phyloP scores from a whole-genome alignment of 2,888 invertebrate species.

The Hermodice carunculata region DNA sequence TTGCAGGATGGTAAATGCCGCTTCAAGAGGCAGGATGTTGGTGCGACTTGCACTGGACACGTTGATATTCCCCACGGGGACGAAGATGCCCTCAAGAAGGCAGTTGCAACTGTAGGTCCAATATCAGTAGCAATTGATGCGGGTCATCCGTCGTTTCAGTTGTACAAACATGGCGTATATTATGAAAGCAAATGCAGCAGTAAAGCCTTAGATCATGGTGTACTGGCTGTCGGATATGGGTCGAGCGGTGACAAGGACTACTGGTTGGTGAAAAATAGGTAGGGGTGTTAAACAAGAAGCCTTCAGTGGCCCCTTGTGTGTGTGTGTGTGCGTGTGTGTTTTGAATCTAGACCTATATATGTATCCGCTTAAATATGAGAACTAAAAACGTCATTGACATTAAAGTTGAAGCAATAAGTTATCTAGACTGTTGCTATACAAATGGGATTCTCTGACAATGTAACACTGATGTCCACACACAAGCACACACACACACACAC shows the following conservation, averaged over 20 bases:
- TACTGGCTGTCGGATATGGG: constrained; percentile 49
- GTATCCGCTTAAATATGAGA: too few species aligned
- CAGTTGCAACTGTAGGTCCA: constrained; percentile 72
- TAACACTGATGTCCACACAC: too few species aligned
- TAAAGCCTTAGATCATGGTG: constrained; percentile 24
- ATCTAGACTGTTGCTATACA: too few species aligned
- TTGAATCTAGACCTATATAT: too few species aligned
- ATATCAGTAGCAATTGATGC: constrained; percentile 91
- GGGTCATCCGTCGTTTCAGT: constrained; percentile 74
- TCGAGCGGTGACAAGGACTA: constrained; percentile 43
- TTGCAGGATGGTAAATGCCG: constrained; percentile 47
- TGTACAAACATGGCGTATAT: constrained; percentile 35
- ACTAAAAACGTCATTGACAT: too few species aligned
- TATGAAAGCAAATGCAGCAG: constrained; percentile 44
- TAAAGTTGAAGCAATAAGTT: too few species aligned
- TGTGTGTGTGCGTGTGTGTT: too few species aligned
- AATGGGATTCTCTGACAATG: too few species aligned
- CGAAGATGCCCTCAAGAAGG: constrained; percentile 48
- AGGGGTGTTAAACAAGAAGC: too few species aligned
- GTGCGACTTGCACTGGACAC: constrained; percentile 50
- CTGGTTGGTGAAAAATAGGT: constrained; percentile 60
- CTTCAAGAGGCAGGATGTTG: constrained; percentile 42
- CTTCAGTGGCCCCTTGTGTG: too few species aligned
- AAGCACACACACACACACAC: too few species aligned
- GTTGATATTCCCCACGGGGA: constrained; percentile 47